Base-by-base conservation (phyloP, 53 echinoderm and acorn worm genomes). In the Echinometra lucunter region DNA sequence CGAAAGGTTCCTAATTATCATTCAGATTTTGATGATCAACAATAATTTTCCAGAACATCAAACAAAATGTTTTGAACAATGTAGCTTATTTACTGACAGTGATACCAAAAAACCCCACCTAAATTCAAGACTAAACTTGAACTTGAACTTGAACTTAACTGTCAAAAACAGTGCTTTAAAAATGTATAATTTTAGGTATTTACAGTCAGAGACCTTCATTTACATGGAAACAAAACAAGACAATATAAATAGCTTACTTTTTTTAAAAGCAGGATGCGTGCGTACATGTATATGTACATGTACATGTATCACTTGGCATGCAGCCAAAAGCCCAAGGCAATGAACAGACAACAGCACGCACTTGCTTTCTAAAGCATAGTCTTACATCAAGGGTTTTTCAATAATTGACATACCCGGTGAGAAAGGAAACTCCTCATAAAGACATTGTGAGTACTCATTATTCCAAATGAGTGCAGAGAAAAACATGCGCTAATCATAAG, bases 351-450 rank as follows among this genome's bases (percentile, higher is more conserved):
- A 42, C 78, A 78, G n/a, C n/a, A n/a, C n/a, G n/a, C 78, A 75
- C 78, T 78, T 78, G 78, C 78, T 78, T 78, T 78, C 23, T 42
- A 78, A 78, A 6, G 19, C 78, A 75, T 78, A 78, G 78, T 78
- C 78, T 78, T 42, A 38, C 78, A 40, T 40, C 78, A 78, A 78
- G 7, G 42, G 1, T 78, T 78, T 40, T 78, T 38, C 78, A 78
- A 78, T 78, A 78, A 78, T 40, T 42, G 42, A 6, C 21, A 23
- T 38, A 78, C 38, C 42, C 21, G 38, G 78, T 6, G 6, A 78
- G 78, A 38, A 38, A 38, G 38, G 78, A 78, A 78, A 78, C 78
- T 78, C 78, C 78, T 42, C 78, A 78, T 78, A 78, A 72, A 72
- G 35, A 1, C 32, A 40, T 78, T 78, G 78, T 7, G 23, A 78